These are phyloP conservation scores for Metaphire vulgaris DNA, from an alignment of 1,140 invertebrate genomes.

Conservation along the genomic window DNA sequence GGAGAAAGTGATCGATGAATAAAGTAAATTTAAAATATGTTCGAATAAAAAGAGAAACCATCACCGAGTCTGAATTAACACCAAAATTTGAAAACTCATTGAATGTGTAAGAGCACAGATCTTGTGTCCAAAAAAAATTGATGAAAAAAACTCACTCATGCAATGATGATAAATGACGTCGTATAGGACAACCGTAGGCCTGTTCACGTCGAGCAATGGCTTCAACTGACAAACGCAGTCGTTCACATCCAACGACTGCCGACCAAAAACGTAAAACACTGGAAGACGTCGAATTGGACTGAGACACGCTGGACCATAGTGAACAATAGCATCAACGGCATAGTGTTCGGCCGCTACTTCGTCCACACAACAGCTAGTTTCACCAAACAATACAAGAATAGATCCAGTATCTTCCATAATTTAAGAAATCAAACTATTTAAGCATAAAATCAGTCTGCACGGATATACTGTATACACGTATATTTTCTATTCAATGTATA, in stretches of 20 bases:
- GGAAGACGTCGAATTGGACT: slow-evolving; percentile 61
- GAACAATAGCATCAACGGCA: slow-evolving; percentile 75
- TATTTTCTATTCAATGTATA: too few species aligned
- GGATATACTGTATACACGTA: too few species aligned
- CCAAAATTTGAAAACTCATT: too few species aligned
- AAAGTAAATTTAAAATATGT: too few species aligned
- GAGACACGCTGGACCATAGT: slow-evolving; percentile 83
- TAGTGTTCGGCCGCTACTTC: slow-evolving; percentile 78
- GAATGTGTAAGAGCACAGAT: too few species aligned
- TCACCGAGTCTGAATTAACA: too few species aligned
- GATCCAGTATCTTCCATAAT: background rate
- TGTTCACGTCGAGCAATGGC: slow-evolving; percentile 35
- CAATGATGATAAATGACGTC: slow-evolving; percentile 65
- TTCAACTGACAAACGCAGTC: slow-evolving; percentile 38
- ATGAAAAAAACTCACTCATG: slow-evolving; percentile 59
- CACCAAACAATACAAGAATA: background rate
- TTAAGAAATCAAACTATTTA: background rate
- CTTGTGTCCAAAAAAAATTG: too few species aligned
- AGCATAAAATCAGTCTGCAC: background rate
- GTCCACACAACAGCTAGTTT: slow-evolving; percentile 81
- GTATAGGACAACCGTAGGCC: slow-evolving; percentile 63
- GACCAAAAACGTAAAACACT: slow-evolving; percentile 56
- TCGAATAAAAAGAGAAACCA: too few species aligned
- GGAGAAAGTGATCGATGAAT: too few species aligned
- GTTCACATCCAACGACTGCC: slow-evolving; percentile 34